Evolutionary conservation across 1,140 invertebrate genomes (phyloP).

Genomic region (Venturia canescens): DNA sequence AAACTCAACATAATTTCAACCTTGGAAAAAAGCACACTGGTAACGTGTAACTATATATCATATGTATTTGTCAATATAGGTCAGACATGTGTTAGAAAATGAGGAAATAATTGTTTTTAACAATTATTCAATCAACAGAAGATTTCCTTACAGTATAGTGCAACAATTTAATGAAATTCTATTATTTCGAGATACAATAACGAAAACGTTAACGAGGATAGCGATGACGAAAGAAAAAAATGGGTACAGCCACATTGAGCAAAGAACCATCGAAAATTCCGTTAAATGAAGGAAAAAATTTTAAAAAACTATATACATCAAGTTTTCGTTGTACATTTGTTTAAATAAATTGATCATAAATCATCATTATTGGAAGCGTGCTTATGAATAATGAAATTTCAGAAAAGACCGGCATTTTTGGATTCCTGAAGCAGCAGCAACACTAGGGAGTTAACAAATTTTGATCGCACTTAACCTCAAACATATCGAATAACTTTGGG

Average conservation of each 20-base stretch:
- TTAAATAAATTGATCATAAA: neutral
- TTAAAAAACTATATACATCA: neutral
- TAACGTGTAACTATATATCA: neutral
- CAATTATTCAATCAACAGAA: neutral
- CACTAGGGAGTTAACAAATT: neutral
- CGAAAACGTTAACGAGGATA: neutral
- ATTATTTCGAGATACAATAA: neutral
- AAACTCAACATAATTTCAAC: too few relatives aligned
- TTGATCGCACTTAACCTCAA: neutral
- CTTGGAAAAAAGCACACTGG: too few relatives aligned
- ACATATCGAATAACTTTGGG: neutral
- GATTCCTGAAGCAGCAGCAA: neutral
- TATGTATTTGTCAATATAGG: conserved; percentile 2
- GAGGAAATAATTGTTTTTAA: neutral
- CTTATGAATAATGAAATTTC: neutral
- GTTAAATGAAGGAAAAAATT: neutral
- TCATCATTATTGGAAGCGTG: neutral
- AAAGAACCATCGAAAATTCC: neutral
- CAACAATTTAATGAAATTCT: too few relatives aligned
- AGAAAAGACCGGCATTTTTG: conserved; percentile 1
- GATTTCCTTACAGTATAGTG: too few relatives aligned
- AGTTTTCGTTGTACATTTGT: neutral
- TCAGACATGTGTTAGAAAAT: neutral
- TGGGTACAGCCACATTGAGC: neutral
- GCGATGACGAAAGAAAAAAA: conserved; percentile 3